Conservation (phyloP, 2,797 vertebrate species). For the Threskiornis aethiopicus region DNA sequence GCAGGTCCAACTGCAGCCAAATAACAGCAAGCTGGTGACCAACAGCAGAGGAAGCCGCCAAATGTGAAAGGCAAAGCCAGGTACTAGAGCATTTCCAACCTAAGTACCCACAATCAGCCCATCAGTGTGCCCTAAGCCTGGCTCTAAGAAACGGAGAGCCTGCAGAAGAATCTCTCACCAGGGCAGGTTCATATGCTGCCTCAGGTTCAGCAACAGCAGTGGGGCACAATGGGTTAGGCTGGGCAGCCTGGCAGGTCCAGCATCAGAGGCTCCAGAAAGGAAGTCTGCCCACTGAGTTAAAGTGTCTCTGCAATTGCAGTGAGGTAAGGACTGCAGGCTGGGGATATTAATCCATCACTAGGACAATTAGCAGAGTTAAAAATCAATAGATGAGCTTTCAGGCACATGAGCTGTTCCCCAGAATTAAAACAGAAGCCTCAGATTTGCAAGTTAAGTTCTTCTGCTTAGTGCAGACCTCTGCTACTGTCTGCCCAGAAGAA, state of each 20-base stretch:
- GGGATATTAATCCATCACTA: neutral
- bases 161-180: neutral
- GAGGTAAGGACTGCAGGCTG: neutral
- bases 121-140: neutral
- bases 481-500: neutral
- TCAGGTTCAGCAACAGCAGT: neutral
- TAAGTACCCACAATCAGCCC: neutral
- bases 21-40: neutral
- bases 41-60: neutral
- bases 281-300: neutral
- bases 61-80: neutral
- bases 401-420: neutral
- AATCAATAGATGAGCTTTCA: neutral
- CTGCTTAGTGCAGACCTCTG: neutral
- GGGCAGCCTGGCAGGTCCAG: neutral
- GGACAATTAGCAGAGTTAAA: accelerated
- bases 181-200: neutral
- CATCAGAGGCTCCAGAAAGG: neutral
- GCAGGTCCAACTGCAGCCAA: neutral
- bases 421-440: neutral
- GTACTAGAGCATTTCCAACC: neutral
- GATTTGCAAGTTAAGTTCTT: neutral
- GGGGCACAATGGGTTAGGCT: accelerated
- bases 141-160: neutral
- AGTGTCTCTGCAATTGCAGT: neutral